Conservation (phyloP, 2,113 vertebrate species). For the Plectropomus leopardus region DNA sequence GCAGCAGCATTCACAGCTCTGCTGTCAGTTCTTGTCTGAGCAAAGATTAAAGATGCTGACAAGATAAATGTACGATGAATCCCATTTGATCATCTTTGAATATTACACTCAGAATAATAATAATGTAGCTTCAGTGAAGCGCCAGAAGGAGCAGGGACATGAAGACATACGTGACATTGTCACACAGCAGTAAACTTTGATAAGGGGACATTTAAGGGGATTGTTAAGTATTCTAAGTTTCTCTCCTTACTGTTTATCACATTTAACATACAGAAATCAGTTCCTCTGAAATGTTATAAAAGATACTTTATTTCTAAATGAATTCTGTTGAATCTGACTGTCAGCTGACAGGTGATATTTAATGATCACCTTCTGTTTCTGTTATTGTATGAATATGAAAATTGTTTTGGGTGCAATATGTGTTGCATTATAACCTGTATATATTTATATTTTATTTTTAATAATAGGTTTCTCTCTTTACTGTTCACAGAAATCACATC, state of each 20-base stretch:
- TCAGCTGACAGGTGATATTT: no score
- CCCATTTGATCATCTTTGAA: not conserved
- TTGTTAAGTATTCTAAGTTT: not conserved
- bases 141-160: not conserved
- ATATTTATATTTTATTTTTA: no score
- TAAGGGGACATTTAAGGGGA: not conserved
- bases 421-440: no score
- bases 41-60: not conserved
- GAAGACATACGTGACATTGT: constrained; percentile 15
- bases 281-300: no score
- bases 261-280: no score
- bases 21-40: not conserved
- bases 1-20: no score
- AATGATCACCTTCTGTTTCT: not conserved
- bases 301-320: no score
- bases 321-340: no score
- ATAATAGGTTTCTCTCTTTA: no score
- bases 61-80: not conserved
- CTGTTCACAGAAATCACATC: no score
- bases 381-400: not conserved
- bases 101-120: constrained; percentile 3
- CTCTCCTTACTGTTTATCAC: no score
- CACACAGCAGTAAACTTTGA: not conserved
- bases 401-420: no score
- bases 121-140: constrained; percentile 80